A percentile compares a stretch with the other conserved stretches of the same genome.
phyloP scores from a whole-genome alignment of 30 jellyfish, hydroid and myxozoan genomes.

The Cassiopea andromeda region DNA sequence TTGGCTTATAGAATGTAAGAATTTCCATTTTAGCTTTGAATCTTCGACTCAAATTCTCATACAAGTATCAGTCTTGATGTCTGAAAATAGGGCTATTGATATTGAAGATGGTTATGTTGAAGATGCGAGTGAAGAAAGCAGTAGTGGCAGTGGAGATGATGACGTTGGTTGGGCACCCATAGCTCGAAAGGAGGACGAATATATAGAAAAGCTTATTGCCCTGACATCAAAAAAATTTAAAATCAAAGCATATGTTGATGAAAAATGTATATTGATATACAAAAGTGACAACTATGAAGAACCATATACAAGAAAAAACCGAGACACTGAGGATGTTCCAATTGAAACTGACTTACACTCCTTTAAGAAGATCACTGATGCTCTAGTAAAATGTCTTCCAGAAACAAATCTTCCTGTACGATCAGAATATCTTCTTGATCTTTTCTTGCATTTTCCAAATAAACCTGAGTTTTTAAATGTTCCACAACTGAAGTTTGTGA shows the following conservation, averaged over 20 bases:
- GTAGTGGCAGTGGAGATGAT: conserved; percentile 29
- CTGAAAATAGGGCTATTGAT: conserved; percentile 13
- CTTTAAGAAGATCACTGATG: conserved; percentile 10
- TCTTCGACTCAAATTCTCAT: background rate
- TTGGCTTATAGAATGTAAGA: conserved; percentile 46
- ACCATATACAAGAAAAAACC: conserved; percentile 35
- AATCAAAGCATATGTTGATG: conserved; percentile 54
- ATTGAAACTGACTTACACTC: conserved; percentile 31
- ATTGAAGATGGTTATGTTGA: conserved; percentile 42
- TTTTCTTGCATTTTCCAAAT: conserved; percentile 34
- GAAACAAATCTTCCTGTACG: conserved; percentile 28
- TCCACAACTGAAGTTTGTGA: conserved; percentile 24
- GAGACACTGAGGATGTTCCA: conserved; percentile 47
- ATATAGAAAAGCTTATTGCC: conserved; percentile 23
- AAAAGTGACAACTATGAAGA: conserved; percentile 46
- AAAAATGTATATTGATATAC: conserved; percentile 44
- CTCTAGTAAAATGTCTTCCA: conserved; percentile 35
- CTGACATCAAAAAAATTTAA: conserved; percentile 11
- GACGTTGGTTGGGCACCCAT: conserved; percentile 46
- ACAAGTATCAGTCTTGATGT: conserved; percentile 33
- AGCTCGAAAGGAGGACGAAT: conserved; percentile 44
- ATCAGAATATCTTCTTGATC: conserved; percentile 35
- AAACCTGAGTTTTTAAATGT: conserved; percentile 33
- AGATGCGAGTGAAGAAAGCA: conserved; percentile 15
- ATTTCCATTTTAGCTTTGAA: conserved; percentile 18